Evolutionary conservation across 2,797 vertebrate species (phyloP), one percentile per base, ranked within the genome.

Genomic region (Enteromius mattozi): DNA sequence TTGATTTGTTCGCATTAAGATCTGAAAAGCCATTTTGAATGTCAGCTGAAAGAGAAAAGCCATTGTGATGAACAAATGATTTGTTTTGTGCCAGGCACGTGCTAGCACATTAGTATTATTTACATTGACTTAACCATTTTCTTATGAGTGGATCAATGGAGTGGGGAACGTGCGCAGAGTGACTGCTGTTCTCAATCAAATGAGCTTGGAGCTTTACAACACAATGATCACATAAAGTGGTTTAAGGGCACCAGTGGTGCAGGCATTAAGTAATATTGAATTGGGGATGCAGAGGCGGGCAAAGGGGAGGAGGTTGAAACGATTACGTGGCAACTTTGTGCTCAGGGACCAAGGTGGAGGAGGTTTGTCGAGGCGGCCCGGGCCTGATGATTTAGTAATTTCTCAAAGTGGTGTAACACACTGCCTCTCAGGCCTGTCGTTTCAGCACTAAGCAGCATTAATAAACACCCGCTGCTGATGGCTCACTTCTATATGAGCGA

Each of bases 341-440:
- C 80, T 76, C 30, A 33, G 78, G 59, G 77, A 82, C 82, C 56
- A 37, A 56, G 49, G 78, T 14, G 74, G 59, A 49, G 30, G 74
- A 33, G 80, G 54, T 37, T 85, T 91, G 85, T 56, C 63, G 81
- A 87, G 21, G 77, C 85, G 87, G 81, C 86, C 56, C 35, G 3
- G 71, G 63, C 87, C 89, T 81, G 89, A 88, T 91, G 84, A 92
- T 93, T 91, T 84, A 88, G 85, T 87, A 63, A 89, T 92, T 91
- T 90, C 81, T 92, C 85, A 78, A 88, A 91, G 89, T 86, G 75
- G 85, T 90, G 83, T 88, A 89, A 91, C 81, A 85, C 86, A 80
- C 78, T 80, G 84, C 86, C 78, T 78, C 85, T 87, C 37, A 42
- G 81, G 61, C 87, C 87, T 80, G 75, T 71, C 78, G 35, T 77